These are phyloP conservation scores for Falco concolor DNA, from an alignment of 2,797 vertebrate species.

Conservation along the genomic window DNA sequence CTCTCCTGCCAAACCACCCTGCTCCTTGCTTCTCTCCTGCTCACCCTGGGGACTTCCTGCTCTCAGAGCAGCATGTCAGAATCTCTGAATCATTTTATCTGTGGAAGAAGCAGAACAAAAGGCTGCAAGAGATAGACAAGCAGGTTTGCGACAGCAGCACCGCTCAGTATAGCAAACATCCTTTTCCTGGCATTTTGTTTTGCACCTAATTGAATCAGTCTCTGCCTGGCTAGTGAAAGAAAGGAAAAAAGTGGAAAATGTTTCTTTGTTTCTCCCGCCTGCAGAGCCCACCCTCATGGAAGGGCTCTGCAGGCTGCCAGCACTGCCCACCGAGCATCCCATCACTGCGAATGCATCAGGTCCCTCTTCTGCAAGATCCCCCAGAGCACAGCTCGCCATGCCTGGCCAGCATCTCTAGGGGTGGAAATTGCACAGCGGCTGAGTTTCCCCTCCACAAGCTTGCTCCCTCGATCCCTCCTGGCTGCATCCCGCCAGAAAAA, in stretches of 20 bases:
- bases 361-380: not conserved
- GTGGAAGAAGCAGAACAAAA: slow-evolving; percentile 59
- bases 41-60: not conserved
- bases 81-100: slow-evolving; percentile 63
- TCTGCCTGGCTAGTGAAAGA: not conserved
- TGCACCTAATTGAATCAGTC: not conserved
- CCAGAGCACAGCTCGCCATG: not conserved
- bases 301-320: not conserved
- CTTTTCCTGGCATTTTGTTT: slow-evolving; percentile 33
- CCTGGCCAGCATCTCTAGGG: not conserved
- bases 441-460: not conserved
- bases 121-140: not conserved
- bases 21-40: not conserved
- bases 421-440: not conserved
- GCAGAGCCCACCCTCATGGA: not conserved
- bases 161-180: not conserved
- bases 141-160: not conserved
- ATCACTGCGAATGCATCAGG: not conserved
- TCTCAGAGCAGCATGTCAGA: slow-evolving; percentile 14
- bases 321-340: not conserved
- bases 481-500: not conserved
- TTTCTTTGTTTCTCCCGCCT: not conserved
- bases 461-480: not conserved
- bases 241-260: not conserved
- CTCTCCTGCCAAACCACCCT: not conserved